A percentile compares a stretch with the other conserved stretches of the same genome.
Conservation (phyloP, 2,888 invertebrate genomes). For the Perizoma affinitatum region DNA sequence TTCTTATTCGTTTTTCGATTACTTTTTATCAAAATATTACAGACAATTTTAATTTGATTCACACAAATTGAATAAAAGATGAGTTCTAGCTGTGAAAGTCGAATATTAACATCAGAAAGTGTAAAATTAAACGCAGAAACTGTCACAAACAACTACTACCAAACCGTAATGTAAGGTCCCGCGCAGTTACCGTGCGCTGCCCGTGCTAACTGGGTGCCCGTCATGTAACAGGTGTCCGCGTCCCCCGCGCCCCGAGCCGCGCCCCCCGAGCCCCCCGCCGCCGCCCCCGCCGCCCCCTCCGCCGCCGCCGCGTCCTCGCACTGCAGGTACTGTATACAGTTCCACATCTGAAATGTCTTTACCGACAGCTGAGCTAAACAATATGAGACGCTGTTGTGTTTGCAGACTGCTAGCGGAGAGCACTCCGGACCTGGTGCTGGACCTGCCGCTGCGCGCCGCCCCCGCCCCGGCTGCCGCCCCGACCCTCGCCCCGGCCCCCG, state of each 20-base stretch:
- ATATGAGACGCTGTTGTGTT: not conserved
- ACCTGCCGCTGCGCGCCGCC: conserved; percentile 86
- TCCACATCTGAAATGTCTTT: not conserved
- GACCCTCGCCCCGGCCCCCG: conserved; percentile 45
- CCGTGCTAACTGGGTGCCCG: too few species aligned
- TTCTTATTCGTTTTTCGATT: too few species aligned
- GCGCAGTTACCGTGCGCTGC: too few species aligned
- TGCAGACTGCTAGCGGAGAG: conserved; percentile 76
- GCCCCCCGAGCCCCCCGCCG: conserved; percentile 9
- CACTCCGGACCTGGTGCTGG: conserved; percentile 93
- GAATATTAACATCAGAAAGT: too few species aligned
- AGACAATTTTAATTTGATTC: too few species aligned
- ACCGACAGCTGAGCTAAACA: too few species aligned
- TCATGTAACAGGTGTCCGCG: not conserved
- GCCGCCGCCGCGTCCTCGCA: conserved; percentile 7
- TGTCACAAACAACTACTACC: too few species aligned
- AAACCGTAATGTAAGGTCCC: too few species aligned
- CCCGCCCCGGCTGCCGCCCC: conserved; percentile 50
- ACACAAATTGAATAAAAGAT: too few species aligned
- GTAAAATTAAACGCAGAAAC: too few species aligned
- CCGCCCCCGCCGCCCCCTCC: conserved; percentile 12
- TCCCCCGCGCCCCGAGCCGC: conserved; percentile 4
- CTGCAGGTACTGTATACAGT: not conserved
- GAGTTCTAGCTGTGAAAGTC: too few species aligned
- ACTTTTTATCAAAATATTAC: too few species aligned